Evolutionary conservation across 2,113 vertebrate genomes (phyloP), one percentile per base, ranked within the genome.

Genomic region (Globicephala melas): DNA sequence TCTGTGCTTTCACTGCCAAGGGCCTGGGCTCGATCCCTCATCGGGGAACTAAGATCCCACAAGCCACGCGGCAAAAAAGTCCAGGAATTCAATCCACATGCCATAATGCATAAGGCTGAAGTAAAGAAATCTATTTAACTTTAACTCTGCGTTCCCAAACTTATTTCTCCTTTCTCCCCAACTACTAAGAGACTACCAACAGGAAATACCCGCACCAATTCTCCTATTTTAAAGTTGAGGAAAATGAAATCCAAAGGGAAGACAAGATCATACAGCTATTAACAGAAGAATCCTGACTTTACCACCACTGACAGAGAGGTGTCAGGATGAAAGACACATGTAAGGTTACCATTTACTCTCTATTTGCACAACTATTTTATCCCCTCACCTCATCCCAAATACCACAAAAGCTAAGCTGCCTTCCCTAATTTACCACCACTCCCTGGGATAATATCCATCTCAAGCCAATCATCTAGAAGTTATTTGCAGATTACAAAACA

Each of bases 161-260:
- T 82, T 82, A 77, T 13, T 62, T 62, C 23, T 62, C 60, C 60
- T 62, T 62, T 55, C 11, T 3, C 14, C 18, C 14, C 25, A 62
- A 74, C 44, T 79, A 89, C 23, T 82, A 85, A 65, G 38, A 96
- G 55, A 50, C 65, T 23, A 79, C 50, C 26, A 95, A 91, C 26
- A 95, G 60, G 44, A 81, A 91, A 91, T 83, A 31, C 28, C 77
- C 26, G 71, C 77, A 91, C 14, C 41, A 91, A 70, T 36, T 15
- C 18, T 91, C 58, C 50, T 41, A 77, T 62, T 96, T 95, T 94
- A 90, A 87, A 90, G 73, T n/a, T 38, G 28, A 58, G 17, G 28
- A 95, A 96, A 96, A 96, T 33, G 77, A 47, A 85, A 95, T 80
- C 25, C 60, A 89, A 47, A 89, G 33, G 81, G 55, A 68, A 89